Conservation (phyloP, 2,888 invertebrate genomes). For the Nomada flava region DNA sequence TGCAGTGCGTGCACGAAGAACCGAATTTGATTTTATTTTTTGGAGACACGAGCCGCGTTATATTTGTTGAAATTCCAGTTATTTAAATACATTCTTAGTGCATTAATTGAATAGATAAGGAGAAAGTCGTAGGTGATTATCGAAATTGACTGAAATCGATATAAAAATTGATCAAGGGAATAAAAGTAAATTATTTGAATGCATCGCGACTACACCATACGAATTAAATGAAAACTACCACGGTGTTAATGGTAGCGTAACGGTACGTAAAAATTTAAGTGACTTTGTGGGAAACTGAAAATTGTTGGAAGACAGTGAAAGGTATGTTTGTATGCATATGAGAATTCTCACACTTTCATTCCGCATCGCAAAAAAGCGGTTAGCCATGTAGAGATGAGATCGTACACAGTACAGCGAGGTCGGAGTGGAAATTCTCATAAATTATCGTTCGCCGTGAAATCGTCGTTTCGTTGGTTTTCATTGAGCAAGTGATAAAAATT, state of each 20-base stretch:
- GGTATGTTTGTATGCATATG: slow-evolving; percentile 66
- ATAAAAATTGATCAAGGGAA: background rate
- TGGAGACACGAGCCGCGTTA: background rate
- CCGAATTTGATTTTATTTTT: slow-evolving; percentile 1
- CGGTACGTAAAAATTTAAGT: slow-evolving; percentile 31
- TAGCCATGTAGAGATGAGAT: slow-evolving; percentile 44
- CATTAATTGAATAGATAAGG: background rate
- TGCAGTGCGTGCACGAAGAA: background rate
- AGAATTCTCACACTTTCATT: slow-evolving; percentile 79
- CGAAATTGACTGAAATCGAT: no score
- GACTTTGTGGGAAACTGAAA: slow-evolving; percentile 45
- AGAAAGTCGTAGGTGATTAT: no score
- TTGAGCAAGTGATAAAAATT: slow-evolving; percentile 66
- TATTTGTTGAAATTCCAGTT: background rate
- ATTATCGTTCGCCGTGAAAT: slow-evolving; percentile 64
- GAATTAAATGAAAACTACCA: background rate
- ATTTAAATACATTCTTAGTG: background rate
- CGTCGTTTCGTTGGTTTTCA: slow-evolving; percentile 56
- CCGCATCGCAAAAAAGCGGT: slow-evolving; percentile 61
- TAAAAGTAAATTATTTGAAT: background rate
- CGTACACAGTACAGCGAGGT: slow-evolving; percentile 42
- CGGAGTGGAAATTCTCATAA: slow-evolving; percentile 75
- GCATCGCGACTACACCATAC: no score
- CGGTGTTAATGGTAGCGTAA: background rate
- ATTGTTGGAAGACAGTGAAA: slow-evolving; percentile 53